Evolutionary conservation across 2,113 vertebrate genomes (phyloP).

Genomic region (Dunckerocampus dactyliophorus): DNA sequence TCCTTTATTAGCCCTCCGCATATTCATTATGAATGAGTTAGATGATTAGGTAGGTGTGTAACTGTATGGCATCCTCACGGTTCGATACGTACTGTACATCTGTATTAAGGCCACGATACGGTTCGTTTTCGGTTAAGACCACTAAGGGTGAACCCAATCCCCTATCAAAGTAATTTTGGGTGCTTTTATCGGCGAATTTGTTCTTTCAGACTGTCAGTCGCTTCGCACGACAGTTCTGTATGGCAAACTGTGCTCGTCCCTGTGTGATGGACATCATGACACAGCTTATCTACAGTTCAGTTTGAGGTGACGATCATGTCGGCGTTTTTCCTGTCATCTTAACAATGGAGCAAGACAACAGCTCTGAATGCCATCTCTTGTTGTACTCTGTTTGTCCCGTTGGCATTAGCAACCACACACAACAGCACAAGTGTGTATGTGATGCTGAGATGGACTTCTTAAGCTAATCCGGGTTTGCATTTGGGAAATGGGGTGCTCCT

Average conservation of each 20-base stretch:
- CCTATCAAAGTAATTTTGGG: too few relatives aligned
- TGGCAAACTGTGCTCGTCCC: neutral
- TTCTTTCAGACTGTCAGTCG: too few relatives aligned
- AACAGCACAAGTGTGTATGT: conserved; percentile 10
- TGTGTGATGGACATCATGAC: conserved; percentile 24
- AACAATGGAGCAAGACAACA: conserved; percentile 43
- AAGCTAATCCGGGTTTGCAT: conserved; percentile 46
- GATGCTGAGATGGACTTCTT: conserved; percentile 34
- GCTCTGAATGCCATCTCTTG: conserved; percentile 42
- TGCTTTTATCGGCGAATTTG: too few relatives aligned
- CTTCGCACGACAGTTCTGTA: too few relatives aligned
- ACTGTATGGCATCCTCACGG: too few relatives aligned
- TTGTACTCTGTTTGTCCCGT: conserved; percentile 40
- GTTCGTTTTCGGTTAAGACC: too few relatives aligned
- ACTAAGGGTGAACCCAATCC: too few relatives aligned
- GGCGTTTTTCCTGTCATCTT: conserved; percentile 53
- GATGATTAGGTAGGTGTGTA: too few relatives aligned
- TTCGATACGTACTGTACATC: too few relatives aligned
- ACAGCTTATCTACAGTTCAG: conserved; percentile 62
- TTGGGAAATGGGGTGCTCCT: conserved; percentile 45
- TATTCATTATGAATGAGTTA: too few relatives aligned
- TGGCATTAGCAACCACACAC: conserved; percentile 15
- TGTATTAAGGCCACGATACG: too few relatives aligned
- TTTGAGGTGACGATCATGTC: conserved; percentile 49
- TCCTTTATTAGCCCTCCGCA: too few relatives aligned